Base-by-base conservation (phyloP, 2,113 vertebrate species). In the Grantiella picta region DNA sequence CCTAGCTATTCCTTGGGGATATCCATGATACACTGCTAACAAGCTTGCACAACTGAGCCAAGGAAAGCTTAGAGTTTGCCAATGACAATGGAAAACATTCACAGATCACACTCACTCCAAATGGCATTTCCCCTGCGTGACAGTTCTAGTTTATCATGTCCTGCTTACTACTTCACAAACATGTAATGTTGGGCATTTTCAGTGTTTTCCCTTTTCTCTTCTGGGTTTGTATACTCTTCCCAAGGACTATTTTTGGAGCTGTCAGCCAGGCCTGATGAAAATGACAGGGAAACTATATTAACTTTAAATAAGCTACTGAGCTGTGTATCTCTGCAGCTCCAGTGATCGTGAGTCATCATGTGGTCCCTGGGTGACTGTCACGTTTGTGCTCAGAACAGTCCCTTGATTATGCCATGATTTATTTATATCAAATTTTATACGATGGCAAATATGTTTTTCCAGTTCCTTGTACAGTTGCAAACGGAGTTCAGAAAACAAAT, bases 241-340 rank as follows among this genome's bases (percentile, higher is more conserved):
- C 31, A 45, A 57, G 38, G 63, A 89, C 52, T 90, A 47, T 88
- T 91, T 96, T 73, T 89, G 70, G 94, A 89, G 84, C 64, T 78
- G 56, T 95, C 92, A 96, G 69, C 64, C 83, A 94, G 90, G 49
- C 71, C 73, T 96, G 91, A 94, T 85, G 81, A 96, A 90, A 96
- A 90, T 86, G 78, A 78, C 36, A 84, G 71, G 89, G 69, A 92
- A 90, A 86, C 73, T 66, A 42, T 76, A 93, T 85, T 94, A 95
- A 93, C 78, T 97, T 96, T 95, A 95, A 94, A 87, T 47, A 92
- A 85, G 21, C 40, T 82, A 52, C 31, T 16, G 59, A 29, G 42
- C 14, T 54, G 40, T 73, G 60, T 7, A 36, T 90, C 82, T 96
- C 85, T 96, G 88, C 82, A 92, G 80, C 83, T 79, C 29, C 86